Evolutionary conservation across 1,140 invertebrate genomes (phyloP), one percentile per base, ranked within the genome.

Genomic region (Onthophagus taurus): DNA sequence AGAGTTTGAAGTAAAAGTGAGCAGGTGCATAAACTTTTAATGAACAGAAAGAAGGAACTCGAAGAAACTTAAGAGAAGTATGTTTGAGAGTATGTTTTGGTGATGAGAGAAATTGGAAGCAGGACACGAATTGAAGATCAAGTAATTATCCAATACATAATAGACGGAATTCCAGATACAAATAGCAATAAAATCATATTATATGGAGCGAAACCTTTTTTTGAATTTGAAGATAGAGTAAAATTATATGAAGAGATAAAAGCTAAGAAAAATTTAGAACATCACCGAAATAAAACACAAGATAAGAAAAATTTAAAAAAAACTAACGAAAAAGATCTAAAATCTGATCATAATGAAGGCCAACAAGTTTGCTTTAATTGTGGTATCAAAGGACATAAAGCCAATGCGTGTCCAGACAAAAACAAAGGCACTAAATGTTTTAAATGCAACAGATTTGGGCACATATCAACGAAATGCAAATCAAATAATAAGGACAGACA

Each of bases 61-160:
- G 35, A 39, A 4, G 49, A 55, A 34, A 43, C n/a, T n/a, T n/a
- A n/a, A n/a, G n/a, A n/a, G n/a, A n/a, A n/a, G n/a, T n/a, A 31
- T 12, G 49, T 50, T 19, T 50, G 54, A 47, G 47, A 50, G 18
- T 59, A 58, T 38, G 20, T 42, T 2, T 50, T 58, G 33, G 38
- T 42, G 6, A 58, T 58, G 52, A 34, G 50, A 18, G 50, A 58
- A 43, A 58, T 61, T 12, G 59, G 50, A 12, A 53, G 46, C 45
- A 47, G 52, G 41, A 37, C 42, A 0, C 19, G 41, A 16, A 44
- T 60, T 1, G 54, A 61, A 20, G n/a, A 20, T 1, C 42, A 43
- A 30, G 36, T 46, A 13, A 20, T 53, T 4, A 59, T 60, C 14
- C 50, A 55, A 50, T 58, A 59, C 23, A 57, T 61, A 3, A 53